These are phyloP conservation scores for Kryptopterus vitreolus DNA, from an alignment of 2,797 vertebrate genomes.

Conservation along the genomic window DNA sequence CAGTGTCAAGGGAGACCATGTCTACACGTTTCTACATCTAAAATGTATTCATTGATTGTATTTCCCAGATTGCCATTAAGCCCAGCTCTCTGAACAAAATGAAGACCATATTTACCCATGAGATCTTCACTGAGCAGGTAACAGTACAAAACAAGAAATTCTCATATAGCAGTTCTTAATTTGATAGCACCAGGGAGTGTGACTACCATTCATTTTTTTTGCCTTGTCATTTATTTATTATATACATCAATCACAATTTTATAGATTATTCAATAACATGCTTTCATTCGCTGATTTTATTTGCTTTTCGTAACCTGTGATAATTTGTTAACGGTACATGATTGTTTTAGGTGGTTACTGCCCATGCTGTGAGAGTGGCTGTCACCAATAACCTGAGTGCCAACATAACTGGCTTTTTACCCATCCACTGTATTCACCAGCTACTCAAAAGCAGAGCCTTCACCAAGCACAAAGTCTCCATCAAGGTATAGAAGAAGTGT, in stretches of 20 bases:
- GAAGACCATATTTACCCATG: conserved; percentile 99
- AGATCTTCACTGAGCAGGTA: conserved; percentile 99
- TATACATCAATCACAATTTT: not conserved
- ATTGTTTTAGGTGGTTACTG: conserved; percentile 93
- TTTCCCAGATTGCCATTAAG: conserved; percentile 93
- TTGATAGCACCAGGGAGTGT: not conserved
- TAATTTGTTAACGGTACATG: not conserved
- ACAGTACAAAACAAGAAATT: conserved; percentile 30
- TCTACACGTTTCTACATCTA: not conserved
- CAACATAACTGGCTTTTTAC: conserved; percentile 95
- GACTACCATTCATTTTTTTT: not conserved
- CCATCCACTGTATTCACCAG: conserved; percentile 98
- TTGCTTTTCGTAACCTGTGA: not conserved
- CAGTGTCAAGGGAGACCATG: no score
- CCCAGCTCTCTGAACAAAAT: conserved; percentile 97
- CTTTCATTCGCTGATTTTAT: not conserved
- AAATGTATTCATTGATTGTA: not conserved
- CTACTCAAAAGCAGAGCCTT: conserved; percentile 94
- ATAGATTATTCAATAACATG: not conserved
- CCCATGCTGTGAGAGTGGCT: conserved; percentile 94
- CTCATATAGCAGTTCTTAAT: not conserved
- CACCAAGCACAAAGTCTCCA: conserved; percentile 99
- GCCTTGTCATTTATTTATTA: not conserved
- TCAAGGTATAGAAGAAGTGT: conserved; percentile 79
- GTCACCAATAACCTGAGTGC: conserved; percentile 95